phyloP scores from a whole-genome alignment of 2,797 vertebrate species.

The Thaleichthys pacificus region DNA sequence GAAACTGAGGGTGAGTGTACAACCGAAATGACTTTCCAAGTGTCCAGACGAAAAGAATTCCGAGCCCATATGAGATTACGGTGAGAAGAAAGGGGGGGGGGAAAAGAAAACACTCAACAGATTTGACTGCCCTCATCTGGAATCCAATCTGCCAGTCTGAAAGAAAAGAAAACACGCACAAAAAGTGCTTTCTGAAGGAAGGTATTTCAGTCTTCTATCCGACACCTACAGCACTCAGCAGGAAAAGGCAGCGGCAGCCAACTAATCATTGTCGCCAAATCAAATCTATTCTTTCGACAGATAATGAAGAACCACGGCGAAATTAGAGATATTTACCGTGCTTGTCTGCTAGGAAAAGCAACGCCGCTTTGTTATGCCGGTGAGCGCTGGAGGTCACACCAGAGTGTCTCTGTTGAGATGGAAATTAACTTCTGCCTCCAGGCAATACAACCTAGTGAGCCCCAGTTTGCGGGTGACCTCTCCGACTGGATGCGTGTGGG shows the following conservation, averaged over 20 bases:
- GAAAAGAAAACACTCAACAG: conserved; percentile 3
- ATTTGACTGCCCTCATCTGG: conserved; percentile 23
- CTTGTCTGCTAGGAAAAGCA: conserved; percentile 36
- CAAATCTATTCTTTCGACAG: conserved; percentile 29
- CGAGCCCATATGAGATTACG: background rate
- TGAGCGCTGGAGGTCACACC: conserved; percentile 54
- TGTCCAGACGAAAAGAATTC: conserved; percentile 7
- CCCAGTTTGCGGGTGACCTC: conserved; percentile 55
- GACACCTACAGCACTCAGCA: conserved; percentile 1
- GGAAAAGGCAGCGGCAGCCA: background rate
- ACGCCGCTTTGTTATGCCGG: conserved; percentile 54
- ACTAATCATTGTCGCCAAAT: conserved; percentile 28
- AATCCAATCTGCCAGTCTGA: conserved; percentile 21
- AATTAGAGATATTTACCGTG: conserved; percentile 35
- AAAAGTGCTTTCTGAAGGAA: conserved; percentile 1
- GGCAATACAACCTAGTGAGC: conserved; percentile 56
- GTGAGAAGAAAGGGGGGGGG: background rate
- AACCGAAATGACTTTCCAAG: conserved; percentile 12
- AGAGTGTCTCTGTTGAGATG: conserved; percentile 66
- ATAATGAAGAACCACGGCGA: conserved; percentile 30
- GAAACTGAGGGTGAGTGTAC: background rate
- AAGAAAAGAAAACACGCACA: background rate
- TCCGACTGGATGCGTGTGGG: conserved; percentile 49
- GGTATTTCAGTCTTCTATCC: conserved; percentile 17
- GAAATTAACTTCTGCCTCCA: conserved; percentile 68